Percentiles rank a stretch among this genome's conserved stretches.
phyloP scores from a whole-genome alignment of 1,140 invertebrate species.

The Drosophila arawakana region DNA sequence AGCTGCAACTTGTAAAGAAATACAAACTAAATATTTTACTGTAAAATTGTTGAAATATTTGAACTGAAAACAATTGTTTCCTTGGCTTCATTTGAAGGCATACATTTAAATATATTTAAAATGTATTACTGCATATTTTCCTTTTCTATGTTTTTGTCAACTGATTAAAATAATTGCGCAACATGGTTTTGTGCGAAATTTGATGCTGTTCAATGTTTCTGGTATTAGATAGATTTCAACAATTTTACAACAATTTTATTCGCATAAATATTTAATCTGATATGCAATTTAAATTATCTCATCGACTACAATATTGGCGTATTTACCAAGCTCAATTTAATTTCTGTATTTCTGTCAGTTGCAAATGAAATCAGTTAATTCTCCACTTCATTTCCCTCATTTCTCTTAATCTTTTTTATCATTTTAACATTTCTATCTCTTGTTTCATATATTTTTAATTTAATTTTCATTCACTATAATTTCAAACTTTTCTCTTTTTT shows the following conservation, averaged over 20 bases:
- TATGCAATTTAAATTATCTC: conserved; percentile 28
- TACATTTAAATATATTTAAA: too few species aligned
- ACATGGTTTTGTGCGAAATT: not conserved
- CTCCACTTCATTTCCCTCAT: not conserved
- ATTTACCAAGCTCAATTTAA: conserved; percentile 21
- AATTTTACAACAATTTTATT: conserved; percentile 18
- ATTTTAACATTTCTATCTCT: not conserved
- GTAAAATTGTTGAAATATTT: too few species aligned
- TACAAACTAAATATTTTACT: too few species aligned
- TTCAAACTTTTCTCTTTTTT: not conserved
- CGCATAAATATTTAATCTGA: conserved; percentile 24
- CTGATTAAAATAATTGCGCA: not conserved
- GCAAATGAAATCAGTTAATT: conserved; percentile 5
- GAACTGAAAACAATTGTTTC: too few species aligned
- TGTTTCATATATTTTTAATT: too few species aligned
- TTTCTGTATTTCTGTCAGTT: conserved; percentile 17
- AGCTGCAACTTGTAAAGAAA: too few species aligned
- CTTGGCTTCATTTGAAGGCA: too few species aligned
- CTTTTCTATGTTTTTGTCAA: not conserved
- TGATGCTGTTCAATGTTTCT: not conserved
- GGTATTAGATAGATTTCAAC: conserved; percentile 11
- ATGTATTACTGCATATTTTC: not conserved
- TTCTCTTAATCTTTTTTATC: not conserved
- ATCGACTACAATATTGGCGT: conserved; percentile 6
- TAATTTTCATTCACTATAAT: too few species aligned